These are phyloP conservation scores for Pogonocichla stellata DNA, from an alignment of 2,113 vertebrate genomes.

Conservation along the genomic window DNA sequence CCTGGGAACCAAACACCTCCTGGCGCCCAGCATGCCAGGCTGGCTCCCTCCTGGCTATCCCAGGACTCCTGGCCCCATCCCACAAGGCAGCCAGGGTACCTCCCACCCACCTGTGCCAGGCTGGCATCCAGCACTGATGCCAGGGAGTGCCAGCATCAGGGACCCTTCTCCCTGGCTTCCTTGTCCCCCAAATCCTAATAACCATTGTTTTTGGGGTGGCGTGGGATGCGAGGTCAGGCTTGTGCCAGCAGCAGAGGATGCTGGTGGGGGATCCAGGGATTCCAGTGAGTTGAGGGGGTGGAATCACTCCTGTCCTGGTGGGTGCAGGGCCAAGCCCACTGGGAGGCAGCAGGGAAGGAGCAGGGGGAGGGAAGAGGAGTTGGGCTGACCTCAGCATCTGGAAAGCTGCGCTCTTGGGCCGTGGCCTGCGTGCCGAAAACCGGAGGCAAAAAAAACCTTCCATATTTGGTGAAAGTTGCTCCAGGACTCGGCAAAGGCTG, in stretches of 20 bases:
- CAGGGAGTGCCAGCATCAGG: rapidly evolving
- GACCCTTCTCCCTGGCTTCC: not conserved
- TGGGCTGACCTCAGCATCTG: conserved; percentile 79
- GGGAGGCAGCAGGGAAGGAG: not conserved
- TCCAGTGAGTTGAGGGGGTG: not conserved
- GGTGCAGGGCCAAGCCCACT: not conserved
- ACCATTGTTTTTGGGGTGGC: not conserved
- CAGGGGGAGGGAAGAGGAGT: not conserved
- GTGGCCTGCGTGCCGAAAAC: conserved; percentile 78
- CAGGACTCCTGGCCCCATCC: not conserved
- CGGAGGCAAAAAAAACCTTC: conserved; percentile 77
- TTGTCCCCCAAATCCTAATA: not conserved
- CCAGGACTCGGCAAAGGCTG: conserved; percentile 50
- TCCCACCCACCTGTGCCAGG: not conserved
- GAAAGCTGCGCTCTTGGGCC: conserved; percentile 78
- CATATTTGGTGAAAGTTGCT: conserved; percentile 86
- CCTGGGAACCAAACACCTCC: not conserved
- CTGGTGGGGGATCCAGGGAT: not conserved
- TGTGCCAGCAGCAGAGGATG: not conserved
- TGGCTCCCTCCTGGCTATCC: not conserved
- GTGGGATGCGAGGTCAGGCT: rapidly evolving
- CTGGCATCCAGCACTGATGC: not conserved
- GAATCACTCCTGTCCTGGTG: not conserved
- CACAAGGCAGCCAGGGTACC: not conserved
- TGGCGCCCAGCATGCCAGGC: not conserved